Evolutionary conservation across 2,797 vertebrate genomes (phyloP).

Genomic region (Lindbergichthys nudifrons): DNA sequence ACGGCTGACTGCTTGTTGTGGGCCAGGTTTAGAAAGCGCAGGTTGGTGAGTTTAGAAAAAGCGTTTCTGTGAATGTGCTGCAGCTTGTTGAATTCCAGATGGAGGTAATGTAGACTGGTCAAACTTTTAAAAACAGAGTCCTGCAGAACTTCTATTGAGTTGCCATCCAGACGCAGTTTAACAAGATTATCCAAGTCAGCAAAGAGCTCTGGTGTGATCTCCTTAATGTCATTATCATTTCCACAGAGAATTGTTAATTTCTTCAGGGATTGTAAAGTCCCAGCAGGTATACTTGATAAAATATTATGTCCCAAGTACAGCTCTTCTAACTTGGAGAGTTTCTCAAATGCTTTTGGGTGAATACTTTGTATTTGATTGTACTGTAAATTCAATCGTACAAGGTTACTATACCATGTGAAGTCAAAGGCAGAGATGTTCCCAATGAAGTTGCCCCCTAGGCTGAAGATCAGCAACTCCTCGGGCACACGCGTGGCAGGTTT

Average conservation of each 20-base stretch:
- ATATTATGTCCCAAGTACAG: constrained; percentile 95
- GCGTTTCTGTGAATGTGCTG: constrained; percentile 90
- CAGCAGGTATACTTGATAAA: constrained; percentile 83
- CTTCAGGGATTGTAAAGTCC: constrained; percentile 87
- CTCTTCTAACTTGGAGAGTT: constrained; percentile 89
- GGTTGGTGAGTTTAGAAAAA: constrained; percentile 88
- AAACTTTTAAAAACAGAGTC: constrained; percentile 90
- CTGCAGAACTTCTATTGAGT: constrained; percentile 86
- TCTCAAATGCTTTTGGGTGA: constrained; percentile 91
- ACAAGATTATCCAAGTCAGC: constrained; percentile 86
- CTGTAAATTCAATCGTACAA: constrained; percentile 92
- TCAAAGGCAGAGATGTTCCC: constrained; percentile 90
- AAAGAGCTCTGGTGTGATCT: constrained; percentile 86
- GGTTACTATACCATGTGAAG: constrained; percentile 86
- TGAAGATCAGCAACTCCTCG: constrained; percentile 89
- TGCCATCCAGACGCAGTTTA: constrained; percentile 92
- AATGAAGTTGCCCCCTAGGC: constrained; percentile 95
- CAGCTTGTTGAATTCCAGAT: constrained; percentile 93
- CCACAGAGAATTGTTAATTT: constrained; percentile 91
- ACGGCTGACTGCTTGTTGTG: constrained; percentile 90
- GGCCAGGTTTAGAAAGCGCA: constrained; percentile 93
- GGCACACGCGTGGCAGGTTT: constrained; percentile 74
- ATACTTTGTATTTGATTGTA: constrained; percentile 92
- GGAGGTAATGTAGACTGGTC: constrained; percentile 90
- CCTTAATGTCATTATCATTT: constrained; percentile 90